These are phyloP conservation scores for Boloria euphrosyne DNA, from an alignment of 2,888 invertebrate species.

Conservation along the genomic window DNA sequence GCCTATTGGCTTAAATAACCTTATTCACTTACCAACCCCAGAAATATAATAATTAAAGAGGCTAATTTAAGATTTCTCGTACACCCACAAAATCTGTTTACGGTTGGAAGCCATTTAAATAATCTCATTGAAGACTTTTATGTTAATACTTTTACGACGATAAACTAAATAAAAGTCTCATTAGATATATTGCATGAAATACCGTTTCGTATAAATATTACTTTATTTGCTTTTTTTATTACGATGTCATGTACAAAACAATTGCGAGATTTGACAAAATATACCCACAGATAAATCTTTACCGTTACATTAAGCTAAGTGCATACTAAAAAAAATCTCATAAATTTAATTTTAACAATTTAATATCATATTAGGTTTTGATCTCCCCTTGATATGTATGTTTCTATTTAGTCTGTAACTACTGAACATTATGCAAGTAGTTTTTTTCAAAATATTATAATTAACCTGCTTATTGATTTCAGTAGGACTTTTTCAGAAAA, in stretches of 20 bases:
- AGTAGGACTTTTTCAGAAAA: no score
- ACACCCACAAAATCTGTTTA: conserved; percentile 53
- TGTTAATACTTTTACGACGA: conserved; percentile 24
- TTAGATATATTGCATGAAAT: conserved; percentile 20
- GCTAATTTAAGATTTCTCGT: conserved; percentile 51
- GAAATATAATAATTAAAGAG: conserved; percentile 41
- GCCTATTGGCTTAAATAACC: no score
- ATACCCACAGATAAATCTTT: conserved; percentile 1
- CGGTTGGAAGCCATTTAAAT: conserved; percentile 47
- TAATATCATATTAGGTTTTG: no score
- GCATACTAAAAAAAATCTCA: no score
- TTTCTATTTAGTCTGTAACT: no score
- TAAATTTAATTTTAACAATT: no score
- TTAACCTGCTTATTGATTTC: no score
- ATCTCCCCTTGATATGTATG: no score
- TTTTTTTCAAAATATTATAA: no score
- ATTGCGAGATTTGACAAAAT: conserved; percentile 3
- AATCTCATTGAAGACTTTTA: conserved; percentile 43
- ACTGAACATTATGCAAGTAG: no score
- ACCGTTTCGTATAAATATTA: conserved; percentile 18
- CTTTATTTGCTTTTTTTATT: conserved; percentile 23
- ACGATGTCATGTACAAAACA: conserved; percentile 14
- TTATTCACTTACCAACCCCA: conserved; percentile 48
- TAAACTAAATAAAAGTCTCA: conserved; percentile 31
- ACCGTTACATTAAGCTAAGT: neutral